These are phyloP conservation scores for Chouioia cunea DNA, from an alignment of 2,888 invertebrate species.

Conservation along the genomic window DNA sequence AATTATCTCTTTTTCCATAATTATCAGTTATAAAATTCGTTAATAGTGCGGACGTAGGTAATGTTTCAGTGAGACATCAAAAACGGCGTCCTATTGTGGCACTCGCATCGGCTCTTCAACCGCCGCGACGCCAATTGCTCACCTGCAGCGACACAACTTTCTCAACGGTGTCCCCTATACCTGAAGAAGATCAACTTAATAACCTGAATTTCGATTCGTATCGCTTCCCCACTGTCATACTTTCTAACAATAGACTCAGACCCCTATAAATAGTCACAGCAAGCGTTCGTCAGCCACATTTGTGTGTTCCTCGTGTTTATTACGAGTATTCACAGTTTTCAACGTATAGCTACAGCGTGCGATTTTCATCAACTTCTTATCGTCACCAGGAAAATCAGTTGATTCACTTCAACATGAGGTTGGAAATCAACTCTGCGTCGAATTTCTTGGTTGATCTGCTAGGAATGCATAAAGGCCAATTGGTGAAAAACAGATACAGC, in stretches of 20 bases:
- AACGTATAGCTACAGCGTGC: neutral
- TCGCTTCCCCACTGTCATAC: constrained; percentile 48
- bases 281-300: constrained; percentile 53
- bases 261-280: constrained; percentile 35
- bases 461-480: constrained; percentile 65
- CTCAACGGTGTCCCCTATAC: neutral
- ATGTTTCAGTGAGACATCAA: too few relatives aligned
- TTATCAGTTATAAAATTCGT: too few relatives aligned
- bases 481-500: constrained; percentile 68
- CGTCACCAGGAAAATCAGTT: too few relatives aligned
- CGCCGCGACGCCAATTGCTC: too few relatives aligned
- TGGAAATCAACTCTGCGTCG: constrained; percentile 71
- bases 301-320: neutral
- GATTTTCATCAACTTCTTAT: too few relatives aligned
- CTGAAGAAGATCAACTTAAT: too few relatives aligned
- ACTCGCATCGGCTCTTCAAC: too few relatives aligned
- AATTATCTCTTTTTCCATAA: too few relatives aligned
- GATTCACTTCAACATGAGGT: constrained; percentile 63
- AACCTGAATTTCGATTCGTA: constrained; percentile 51
- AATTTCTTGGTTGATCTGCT: constrained; percentile 70
- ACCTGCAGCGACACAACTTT: too few relatives aligned
- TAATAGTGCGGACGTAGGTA: too few relatives aligned
- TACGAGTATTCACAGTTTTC: too few relatives aligned
- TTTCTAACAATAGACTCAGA: neutral
- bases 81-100: too few relatives aligned